Evolutionary conservation across 2,888 invertebrate species (phyloP), one percentile per base, ranked within the genome.

Genomic region (Calephelis perditalis): DNA sequence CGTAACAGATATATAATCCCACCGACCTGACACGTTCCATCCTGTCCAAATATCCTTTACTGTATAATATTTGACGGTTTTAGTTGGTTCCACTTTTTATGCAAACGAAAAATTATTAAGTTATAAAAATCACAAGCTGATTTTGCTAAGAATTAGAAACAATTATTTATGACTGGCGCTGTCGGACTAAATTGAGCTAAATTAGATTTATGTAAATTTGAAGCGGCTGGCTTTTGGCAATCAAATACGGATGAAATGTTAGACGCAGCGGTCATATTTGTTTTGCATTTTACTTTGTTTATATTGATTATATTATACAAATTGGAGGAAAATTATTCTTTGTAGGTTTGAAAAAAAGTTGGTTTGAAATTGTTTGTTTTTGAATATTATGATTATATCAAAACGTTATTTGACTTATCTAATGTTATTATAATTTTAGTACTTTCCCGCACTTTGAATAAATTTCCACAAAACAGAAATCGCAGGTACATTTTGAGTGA

Each of bases 161-260:
- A 63, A 59, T 64, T 58, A 65, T 66, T 61, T 65, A 63, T 62
- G 26, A 58, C 37, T 52, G 37, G 56, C 61, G 44, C 61, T 58
- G 60, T 49, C 58, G 56, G 36, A 62, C 57, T 65, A 57, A 65
- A 66, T 67, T 65, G 66, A 65, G 65, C 63, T 65, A 68, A 70
- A 70, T 71, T 61, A 67, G 64, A 68, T 69, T 68, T 72, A 76
- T 76, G 73, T 68, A 72, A 74, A 75, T 72, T 63, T 26, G 11
- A 52, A 52, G 65, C 62, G 65, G 71, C 67, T 68, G 69, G 63
- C 65, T 64, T 64, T 65, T 63, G 65, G 72, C 73, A 73, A 75
- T 76, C 72, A 75, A 54, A 54, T 52, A 35, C 54, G n/a, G 54
- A 54, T 54, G 36, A 35, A 54, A 52, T 71, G 64, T 68, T 60